Percentiles rank a stretch among this genome's conserved stretches.
Evolutionary conservation across 2,888 invertebrate genomes (phyloP).

Genomic region (Drosophila diplacantha): DNA sequence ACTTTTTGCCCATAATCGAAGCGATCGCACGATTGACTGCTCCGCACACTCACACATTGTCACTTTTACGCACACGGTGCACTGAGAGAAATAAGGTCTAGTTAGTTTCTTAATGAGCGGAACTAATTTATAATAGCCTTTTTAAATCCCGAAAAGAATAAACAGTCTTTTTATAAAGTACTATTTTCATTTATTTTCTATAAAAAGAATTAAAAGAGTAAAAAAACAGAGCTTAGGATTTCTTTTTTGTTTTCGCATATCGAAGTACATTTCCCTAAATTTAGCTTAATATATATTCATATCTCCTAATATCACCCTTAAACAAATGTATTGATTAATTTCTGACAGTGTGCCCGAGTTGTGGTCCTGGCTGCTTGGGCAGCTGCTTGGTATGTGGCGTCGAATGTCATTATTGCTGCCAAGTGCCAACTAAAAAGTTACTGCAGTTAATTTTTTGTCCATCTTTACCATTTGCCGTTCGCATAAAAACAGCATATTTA

Average conservation of each 20-base stretch:
- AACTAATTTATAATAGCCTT: too few species aligned
- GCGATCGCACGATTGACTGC: conserved; percentile 69
- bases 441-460: conserved; percentile 70
- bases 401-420: conserved; percentile 76
- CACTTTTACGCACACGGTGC: conserved; percentile 15
- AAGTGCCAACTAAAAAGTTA: conserved; percentile 76
- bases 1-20: conserved; percentile 66
- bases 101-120: too few species aligned
- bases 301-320: not conserved
- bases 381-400: conserved; percentile 75
- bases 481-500: conserved; percentile 75
- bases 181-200: too few species aligned
- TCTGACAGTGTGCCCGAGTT: conserved; percentile 9
- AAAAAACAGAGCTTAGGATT: too few species aligned
- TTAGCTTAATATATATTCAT: too few species aligned
- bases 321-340: not conserved
- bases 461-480: conserved; percentile 63
- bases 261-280: not conserved
- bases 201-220: too few species aligned
- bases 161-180: too few species aligned
- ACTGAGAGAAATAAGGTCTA: conserved; percentile 1
- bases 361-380: conserved; percentile 42
- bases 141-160: too few species aligned
- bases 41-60: conserved; percentile 45
- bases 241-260: not conserved